Evolutionary conservation across 2,113 vertebrate genomes (phyloP).

Genomic region (Phoenicopterus ruber): DNA sequence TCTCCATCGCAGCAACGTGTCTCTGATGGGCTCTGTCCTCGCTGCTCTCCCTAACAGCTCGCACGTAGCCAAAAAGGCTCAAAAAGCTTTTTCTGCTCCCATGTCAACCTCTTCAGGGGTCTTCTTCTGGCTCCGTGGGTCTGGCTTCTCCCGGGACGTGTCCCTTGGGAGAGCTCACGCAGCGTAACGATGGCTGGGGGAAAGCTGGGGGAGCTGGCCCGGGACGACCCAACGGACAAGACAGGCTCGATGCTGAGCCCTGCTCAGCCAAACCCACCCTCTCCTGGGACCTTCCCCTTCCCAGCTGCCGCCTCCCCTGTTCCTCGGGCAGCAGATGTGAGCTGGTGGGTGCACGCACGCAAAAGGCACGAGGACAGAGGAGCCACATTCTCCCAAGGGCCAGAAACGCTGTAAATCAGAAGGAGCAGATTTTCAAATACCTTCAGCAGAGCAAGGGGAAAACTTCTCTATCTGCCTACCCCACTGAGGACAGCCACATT

Average conservation of each 20-base stretch:
- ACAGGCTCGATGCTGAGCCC: not conserved
- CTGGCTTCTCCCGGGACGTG: not conserved
- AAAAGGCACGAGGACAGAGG: not conserved
- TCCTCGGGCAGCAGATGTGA: not conserved
- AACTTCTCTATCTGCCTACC: not conserved
- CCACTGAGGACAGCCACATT: not conserved
- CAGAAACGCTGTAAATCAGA: not conserved
- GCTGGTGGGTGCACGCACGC: not conserved
- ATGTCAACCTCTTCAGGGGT: rapidly evolving
- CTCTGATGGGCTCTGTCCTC: not conserved
- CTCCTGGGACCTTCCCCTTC: not conserved
- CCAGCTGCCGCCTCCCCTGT: not conserved
- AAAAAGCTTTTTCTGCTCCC: not conserved
- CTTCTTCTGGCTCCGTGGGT: not conserved
- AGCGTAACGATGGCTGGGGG: not conserved
- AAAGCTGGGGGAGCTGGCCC: not conserved
- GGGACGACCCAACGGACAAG: not conserved
- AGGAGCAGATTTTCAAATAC: not conserved
- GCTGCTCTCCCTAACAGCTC: not conserved
- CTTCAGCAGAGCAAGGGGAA: not conserved
- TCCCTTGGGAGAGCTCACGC: not conserved
- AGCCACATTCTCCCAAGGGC: not conserved
- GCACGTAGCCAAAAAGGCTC: not conserved
- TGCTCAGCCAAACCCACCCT: not conserved
- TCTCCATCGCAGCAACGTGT: not conserved